phyloP scores from a whole-genome alignment of 37 sponge, comb jelly and placozoan species.

The Halichondria panicea region DNA sequence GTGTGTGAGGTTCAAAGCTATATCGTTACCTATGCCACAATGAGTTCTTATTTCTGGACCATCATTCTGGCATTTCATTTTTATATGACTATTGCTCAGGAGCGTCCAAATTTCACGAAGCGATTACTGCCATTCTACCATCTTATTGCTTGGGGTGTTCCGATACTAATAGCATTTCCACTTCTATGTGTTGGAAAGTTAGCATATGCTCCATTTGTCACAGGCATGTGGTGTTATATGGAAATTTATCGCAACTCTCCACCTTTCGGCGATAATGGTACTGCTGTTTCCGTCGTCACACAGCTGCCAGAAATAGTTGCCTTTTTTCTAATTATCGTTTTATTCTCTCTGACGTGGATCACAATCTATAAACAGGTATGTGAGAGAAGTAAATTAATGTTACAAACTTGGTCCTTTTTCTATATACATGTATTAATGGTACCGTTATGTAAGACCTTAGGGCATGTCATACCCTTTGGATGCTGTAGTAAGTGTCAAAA shows the following conservation, averaged over 20 bases:
- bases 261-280: not conserved
- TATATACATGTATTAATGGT: too few species aligned
- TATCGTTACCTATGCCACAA: constrained; percentile 30
- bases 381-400: too few species aligned
- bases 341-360: not conserved
- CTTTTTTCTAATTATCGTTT: constrained; percentile 12
- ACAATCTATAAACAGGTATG: not conserved
- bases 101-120: not conserved
- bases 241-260: not conserved
- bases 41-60: constrained; percentile 58
- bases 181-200: constrained; percentile 9
- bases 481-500: too few species aligned
- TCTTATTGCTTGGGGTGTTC: constrained; percentile 20
- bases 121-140: constrained; percentile 35
- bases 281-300: not conserved
- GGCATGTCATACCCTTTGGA: too few species aligned
- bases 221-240: constrained; percentile 44
- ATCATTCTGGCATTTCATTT: constrained; percentile 48
- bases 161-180: constrained; percentile 2
- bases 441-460: too few species aligned
- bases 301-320: constrained; percentile 13
- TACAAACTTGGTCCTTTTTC: too few species aligned
- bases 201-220: constrained; percentile 26
- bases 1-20: constrained; percentile 46
- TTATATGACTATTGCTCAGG: constrained; percentile 14